Evolutionary conservation across 2,888 invertebrate genomes (phyloP).

Genomic region (Coelogynopora nodosa): DNA sequence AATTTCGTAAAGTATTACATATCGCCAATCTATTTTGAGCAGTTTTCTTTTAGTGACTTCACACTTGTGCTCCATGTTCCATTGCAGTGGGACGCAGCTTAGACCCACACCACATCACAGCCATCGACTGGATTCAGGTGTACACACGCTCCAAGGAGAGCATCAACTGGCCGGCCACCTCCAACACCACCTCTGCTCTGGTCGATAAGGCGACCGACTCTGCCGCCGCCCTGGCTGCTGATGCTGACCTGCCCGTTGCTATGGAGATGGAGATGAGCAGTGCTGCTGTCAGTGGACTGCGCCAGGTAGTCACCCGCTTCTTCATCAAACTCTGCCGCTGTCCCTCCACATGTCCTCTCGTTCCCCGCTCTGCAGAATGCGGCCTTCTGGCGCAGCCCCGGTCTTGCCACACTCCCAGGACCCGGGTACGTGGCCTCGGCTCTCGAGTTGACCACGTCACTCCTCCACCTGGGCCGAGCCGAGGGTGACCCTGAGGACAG

Average conservation of each 20-base stretch:
- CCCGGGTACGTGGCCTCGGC: background rate
- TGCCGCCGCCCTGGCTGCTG: constrained; percentile 46
- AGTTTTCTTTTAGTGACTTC: background rate
- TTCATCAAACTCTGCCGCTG: background rate
- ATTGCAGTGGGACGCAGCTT: constrained; percentile 56
- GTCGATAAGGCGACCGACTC: constrained; percentile 45
- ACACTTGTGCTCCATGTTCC: constrained; percentile 47
- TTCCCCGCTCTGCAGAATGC: too few species aligned
- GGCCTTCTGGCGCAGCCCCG: background rate
- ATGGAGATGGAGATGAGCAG: background rate
- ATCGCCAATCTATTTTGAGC: background rate
- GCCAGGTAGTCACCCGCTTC: background rate
- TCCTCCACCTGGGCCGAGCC: background rate
- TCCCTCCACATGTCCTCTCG: too few species aligned
- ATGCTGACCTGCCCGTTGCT: constrained; percentile 46
- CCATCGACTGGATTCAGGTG: constrained; percentile 88
- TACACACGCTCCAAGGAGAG: constrained; percentile 91
- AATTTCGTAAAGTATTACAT: too few species aligned
- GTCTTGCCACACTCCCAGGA: background rate
- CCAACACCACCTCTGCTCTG: constrained; percentile 61
- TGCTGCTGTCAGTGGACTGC: background rate
- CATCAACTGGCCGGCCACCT: constrained; percentile 94
- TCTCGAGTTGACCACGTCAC: background rate
- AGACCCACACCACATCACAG: constrained; percentile 74
- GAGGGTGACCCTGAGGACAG: background rate